These are phyloP conservation scores for Ceyx erithaca DNA, from an alignment of 2,797 vertebrate species.

Conservation along the genomic window DNA sequence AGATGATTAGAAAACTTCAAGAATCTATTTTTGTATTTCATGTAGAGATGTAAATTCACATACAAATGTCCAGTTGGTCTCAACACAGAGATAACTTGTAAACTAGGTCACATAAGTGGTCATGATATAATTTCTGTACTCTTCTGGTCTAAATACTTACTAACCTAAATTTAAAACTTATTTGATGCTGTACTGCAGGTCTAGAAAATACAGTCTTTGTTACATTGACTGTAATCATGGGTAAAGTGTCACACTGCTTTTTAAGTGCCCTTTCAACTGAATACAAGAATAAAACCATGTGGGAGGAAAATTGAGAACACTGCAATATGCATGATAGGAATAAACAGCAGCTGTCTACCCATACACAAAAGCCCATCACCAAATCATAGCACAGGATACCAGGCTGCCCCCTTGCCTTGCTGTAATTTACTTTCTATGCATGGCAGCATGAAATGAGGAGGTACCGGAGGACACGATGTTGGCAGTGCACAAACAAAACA, in stretches of 20 bases:
- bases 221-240: neutral
- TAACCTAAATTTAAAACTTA: neutral
- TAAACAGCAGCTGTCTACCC: slow-evolving; percentile 56
- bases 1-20: neutral
- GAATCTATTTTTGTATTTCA: neutral
- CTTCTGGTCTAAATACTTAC: neutral
- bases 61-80: neutral
- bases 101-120: neutral
- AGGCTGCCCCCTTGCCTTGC: neutral
- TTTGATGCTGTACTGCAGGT: neutral
- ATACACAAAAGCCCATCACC: neutral
- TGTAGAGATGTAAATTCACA: neutral
- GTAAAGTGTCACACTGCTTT: slow-evolving; percentile 18
- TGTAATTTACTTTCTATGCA: accelerated
- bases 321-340: slow-evolving; percentile 27
- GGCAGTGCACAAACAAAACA: neutral
- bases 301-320: slow-evolving; percentile 50
- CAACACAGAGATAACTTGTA: accelerated
- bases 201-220: neutral
- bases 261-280: slow-evolving; percentile 23
- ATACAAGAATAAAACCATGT: slow-evolving; percentile 23
- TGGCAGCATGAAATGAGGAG: neutral
- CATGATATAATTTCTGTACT: neutral
- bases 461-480: neutral
- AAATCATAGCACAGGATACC: neutral